Percentiles rank a stretch among this genome's conserved stretches.
phyloP scores from a whole-genome alignment of 2,888 invertebrate species.

The Dolichomitus sp. region DNA sequence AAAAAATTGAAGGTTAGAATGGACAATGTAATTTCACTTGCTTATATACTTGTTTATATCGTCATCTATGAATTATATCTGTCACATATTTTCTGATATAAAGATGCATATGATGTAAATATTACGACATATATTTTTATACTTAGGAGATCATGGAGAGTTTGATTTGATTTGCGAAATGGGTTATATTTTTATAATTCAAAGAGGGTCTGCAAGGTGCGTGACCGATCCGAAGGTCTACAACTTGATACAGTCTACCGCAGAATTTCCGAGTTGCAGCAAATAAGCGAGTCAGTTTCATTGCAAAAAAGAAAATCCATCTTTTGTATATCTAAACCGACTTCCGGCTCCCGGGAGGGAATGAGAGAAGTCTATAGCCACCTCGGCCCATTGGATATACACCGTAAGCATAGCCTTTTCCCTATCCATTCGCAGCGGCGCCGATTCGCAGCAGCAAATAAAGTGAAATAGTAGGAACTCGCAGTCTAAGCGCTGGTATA shows the following conservation, averaged over 20 bases:
- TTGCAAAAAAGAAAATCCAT: neutral
- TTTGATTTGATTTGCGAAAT: neutral
- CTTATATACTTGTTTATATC: no score
- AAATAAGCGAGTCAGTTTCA: neutral
- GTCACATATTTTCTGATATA: no score
- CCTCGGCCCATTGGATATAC: conserved; percentile 24
- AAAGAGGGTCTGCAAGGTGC: neutral
- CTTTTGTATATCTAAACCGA: neutral
- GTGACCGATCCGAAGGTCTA: neutral
- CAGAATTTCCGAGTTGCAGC: neutral
- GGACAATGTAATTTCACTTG: no score
- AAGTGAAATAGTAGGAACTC: conserved; percentile 47
- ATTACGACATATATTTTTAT: no score
- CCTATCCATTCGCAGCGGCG: conserved; percentile 39
- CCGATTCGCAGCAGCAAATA: conserved; percentile 44
- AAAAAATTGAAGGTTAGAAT: no score
- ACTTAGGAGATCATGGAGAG: no score
- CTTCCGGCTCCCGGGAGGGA: conserved; percentile 32
- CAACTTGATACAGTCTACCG: neutral
- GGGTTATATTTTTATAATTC: neutral
- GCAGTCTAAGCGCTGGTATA: conserved; percentile 1
- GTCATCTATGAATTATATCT: no score
- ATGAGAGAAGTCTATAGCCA: conserved; percentile 11
- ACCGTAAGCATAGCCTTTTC: conserved; percentile 48
- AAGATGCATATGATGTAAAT: no score